Evolutionary conservation across 2,113 vertebrate species (phyloP).

Genomic region (Collichthys lucidus): DNA sequence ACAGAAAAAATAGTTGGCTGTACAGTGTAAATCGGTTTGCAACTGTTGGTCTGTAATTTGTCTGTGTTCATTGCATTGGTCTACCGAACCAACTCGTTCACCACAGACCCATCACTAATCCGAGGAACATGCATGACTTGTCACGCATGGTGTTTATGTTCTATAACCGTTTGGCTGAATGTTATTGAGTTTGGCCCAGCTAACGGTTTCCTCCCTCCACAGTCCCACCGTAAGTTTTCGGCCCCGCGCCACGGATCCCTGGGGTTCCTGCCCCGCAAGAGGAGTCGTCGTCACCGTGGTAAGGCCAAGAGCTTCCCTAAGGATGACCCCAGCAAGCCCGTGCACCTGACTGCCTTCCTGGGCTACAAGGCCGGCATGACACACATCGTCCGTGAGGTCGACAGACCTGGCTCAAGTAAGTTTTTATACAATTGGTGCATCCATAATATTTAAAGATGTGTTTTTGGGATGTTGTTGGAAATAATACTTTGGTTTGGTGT

Average conservation of each 20-base stretch:
- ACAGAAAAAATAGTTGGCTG: too few species aligned
- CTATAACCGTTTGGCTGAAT: fast-evolving
- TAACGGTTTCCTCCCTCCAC: fast-evolving
- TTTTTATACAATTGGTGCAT: background rate
- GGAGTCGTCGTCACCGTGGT: conserved; percentile 92
- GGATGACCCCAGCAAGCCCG: conserved; percentile 94
- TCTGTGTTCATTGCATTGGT: too few species aligned
- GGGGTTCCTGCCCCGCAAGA: conserved; percentile 97
- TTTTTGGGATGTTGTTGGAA: background rate
- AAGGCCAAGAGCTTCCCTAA: conserved; percentile 99
- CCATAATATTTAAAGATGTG: too few species aligned
- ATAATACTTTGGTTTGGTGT: background rate
- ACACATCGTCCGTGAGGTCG: conserved; percentile 96
- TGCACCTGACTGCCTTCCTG: conserved; percentile 96
- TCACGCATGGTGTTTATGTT: background rate
- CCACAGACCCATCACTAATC: background rate
- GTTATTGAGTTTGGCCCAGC: background rate
- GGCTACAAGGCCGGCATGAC: conserved; percentile 99
- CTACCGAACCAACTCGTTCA: too few species aligned
- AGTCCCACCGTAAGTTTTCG: conserved; percentile 99
- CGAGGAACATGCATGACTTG: fast-evolving
- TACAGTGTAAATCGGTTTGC: too few species aligned
- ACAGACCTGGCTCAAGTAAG: conserved; percentile 96
- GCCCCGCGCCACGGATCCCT: conserved; percentile 96
- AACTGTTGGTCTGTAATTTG: too few species aligned